Evolutionary conservation across 2,113 vertebrate species (phyloP), one percentile per base, ranked within the genome.

Genomic region (Zosterops japonicus): DNA sequence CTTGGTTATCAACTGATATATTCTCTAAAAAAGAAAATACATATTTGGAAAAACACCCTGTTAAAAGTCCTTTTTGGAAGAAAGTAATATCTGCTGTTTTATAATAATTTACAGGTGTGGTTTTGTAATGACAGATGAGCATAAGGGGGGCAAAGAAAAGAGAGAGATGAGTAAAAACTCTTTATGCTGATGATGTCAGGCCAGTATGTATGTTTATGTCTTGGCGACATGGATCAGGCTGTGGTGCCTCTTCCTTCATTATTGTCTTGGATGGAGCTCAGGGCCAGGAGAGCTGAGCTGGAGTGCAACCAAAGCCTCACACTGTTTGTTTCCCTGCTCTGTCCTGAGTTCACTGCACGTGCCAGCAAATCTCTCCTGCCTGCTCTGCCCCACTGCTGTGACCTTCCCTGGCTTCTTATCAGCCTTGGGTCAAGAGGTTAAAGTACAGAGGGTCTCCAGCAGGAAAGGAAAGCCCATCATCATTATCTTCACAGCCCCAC

Each of bases 121-220:
- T 77, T 83, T 35, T 33, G 21, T 47, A 24, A n/a, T 12, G 50
- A 36, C 81, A 52, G n/a, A 28, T 33, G 47, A 65, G 20, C 29
- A 8, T 47, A 50, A 86, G n/a, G 31, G 31, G 27, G 44, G 27
- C 22, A 68, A 67, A 60, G 50, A 39, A 17, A n/a, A 41, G 33
- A 57, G 74, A 53, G n/a, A 68, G 27, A 12, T 52, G 41, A n/a
- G 35, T 59, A 31, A 78, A 56, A 94, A 1, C 14, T 52, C 4
- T 19, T 0, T 0, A 1, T 2, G 2, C 31, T 61, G 52, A 4
- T 61, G 65, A 19, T 87, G 57, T 0, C 1, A 35, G 9, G 24
- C 42, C 46, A 49, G 46, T 15, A 2, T 19, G 1, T 20, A 1
- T 25, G 20, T 35, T 29, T 27, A 6, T 46, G 29, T 28, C 42